Base-by-base conservation (phyloP, 2,113 vertebrate species). In the Melospiza melodia region DNA sequence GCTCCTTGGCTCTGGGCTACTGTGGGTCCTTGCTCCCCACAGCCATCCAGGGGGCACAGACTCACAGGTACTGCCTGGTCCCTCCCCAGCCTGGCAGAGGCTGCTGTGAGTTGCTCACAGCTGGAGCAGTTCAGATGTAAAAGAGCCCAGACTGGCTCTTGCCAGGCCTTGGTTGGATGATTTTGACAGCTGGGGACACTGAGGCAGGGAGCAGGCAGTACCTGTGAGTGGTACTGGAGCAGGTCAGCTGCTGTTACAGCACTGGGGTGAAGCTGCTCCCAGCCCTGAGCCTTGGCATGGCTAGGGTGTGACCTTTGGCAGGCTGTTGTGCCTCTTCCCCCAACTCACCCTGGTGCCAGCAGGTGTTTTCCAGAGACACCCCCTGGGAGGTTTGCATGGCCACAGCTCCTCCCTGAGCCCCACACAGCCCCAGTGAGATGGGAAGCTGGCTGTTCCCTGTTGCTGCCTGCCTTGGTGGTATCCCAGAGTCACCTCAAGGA, bases 261-360 rank as follows among this genome's bases (percentile, higher is more conserved):
- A 20, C 11, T 10, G 51, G 20, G 28, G 44, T 49, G 84, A 84
- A 74, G 73, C 72, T 90, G 86, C n/a, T 90, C 17, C 57, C 24
- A 24, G 18, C 3, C 6, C 72, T 33, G 48, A 74, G n/a, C 63
- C 23, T 61, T n/a, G 39, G 28, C 20, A 9, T 11, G 78, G 61
- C 69, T 3, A 1, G 28, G 52, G 22, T 33, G 28, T 1, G 5
- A 75, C 16, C 23, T 79, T n/a, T 1, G 2, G n/a, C n/a, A 41
- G 21, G 35, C 12, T 28, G 33, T 46, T 5, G 0, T 63, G 55
- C 39, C 39, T 68, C 43, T 22, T 65, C 5, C 55, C 30, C 46
- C 0, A 1, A 3, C 33, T 71, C 23, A 5, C 20, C 9, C 23
- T 1, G 2, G 31, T 54, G 55, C 33, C 76, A 61, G 35, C 1